These are phyloP conservation scores for Auanema freiburgensis DNA, from an alignment of 2,888 invertebrate species.

Conservation along the genomic window DNA sequence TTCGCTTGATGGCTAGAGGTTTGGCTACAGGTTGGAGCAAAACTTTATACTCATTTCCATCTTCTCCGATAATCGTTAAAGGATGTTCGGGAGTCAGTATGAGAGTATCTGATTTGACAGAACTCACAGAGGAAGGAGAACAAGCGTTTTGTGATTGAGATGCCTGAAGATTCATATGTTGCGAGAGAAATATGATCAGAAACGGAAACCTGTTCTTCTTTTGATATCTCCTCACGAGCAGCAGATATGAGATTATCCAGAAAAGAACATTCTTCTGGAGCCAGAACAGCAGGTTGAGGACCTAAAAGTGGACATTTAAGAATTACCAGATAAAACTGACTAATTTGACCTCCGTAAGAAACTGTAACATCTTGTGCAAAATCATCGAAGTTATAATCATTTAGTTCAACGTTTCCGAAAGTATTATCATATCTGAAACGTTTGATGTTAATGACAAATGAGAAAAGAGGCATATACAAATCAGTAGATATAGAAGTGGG, in stretches of 20 bases:
- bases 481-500: too few species aligned
- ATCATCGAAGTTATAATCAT: neutral
- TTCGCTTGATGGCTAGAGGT: neutral
- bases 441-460: neutral
- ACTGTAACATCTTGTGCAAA: neutral
- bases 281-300: constrained; percentile 1
- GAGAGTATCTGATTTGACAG: neutral
- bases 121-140: neutral
- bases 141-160: neutral
- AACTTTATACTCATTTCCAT: constrained; percentile 41
- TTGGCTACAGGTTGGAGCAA: constrained; percentile 17
- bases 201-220: too few species aligned
- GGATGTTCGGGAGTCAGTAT: constrained; percentile 31
- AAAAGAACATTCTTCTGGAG: neutral
- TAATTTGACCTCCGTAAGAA: neutral
- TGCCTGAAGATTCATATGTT: neutral
- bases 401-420: neutral
- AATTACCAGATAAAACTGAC: too few species aligned
- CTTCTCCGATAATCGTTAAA: constrained; percentile 32
- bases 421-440: neutral
- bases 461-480: too few species aligned
- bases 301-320: too few species aligned
- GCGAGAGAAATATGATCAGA: too few species aligned
- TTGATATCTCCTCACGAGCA: neutral
- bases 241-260: neutral